A percentile compares a stretch with the other conserved stretches of the same genome.
phyloP scores from a whole-genome alignment of 2,888 invertebrate genomes.

The Meta bourneti region DNA sequence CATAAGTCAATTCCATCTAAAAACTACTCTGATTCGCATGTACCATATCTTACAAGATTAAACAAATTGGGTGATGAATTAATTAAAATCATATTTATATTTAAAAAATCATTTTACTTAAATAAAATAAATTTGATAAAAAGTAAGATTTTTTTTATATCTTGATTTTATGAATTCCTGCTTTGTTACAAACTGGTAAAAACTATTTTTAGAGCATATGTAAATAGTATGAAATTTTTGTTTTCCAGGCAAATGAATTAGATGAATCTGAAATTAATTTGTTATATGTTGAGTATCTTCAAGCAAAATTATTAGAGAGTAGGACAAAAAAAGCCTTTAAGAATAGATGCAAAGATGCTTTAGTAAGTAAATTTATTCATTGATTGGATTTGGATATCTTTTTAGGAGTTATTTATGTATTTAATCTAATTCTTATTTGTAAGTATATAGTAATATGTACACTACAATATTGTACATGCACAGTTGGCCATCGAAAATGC shows the following conservation, averaged over 20 bases:
- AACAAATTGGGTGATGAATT: not conserved
- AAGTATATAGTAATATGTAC: no score
- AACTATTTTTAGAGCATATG: not conserved
- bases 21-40: no score
- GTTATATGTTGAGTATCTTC: constrained; percentile 40
- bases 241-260: not conserved
- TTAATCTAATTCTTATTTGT: no score
- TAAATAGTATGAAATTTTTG: not conserved
- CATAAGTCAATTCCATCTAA: no score
- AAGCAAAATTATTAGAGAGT: constrained; percentile 37
- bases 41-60: no score
- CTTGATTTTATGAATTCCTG: not conserved
- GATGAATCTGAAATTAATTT: constrained; percentile 16
- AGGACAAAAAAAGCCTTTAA: not conserved
- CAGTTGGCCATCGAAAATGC: no score
- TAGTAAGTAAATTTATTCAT: not conserved
- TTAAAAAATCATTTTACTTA: not conserved
- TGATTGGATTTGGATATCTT: no score
- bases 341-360: constrained; percentile 17
- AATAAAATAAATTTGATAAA: not conserved
- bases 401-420: no score
- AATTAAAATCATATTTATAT: not conserved
- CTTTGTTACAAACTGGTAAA: not conserved
- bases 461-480: no score
- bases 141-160: not conserved